Conservation (phyloP, 1,140 invertebrate species). For the Drosophila ogumai region DNA sequence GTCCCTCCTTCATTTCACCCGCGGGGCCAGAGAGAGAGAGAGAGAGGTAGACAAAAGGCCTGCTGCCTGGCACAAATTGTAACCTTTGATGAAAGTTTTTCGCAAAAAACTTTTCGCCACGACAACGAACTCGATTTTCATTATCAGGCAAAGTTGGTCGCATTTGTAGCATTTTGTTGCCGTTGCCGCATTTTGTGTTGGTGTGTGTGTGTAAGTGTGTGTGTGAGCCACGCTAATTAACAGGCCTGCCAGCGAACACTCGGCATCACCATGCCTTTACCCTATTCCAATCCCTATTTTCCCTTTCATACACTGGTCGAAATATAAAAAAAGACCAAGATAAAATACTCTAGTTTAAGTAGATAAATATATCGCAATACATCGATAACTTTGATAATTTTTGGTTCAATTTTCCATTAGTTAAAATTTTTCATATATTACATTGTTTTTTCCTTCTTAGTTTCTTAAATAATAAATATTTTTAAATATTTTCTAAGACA, state of each 20-base stretch:
- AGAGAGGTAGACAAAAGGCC: conserved; percentile 43
- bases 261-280: conserved; percentile 12
- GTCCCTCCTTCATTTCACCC: background rate
- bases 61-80: conserved; percentile 61
- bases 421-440: no score
- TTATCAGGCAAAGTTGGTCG: conserved; percentile 75
- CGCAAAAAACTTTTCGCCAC: conserved; percentile 68
- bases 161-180: conserved; percentile 65
- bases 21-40: background rate
- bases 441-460: no score
- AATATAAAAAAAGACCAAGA: background rate
- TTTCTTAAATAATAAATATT: no score
- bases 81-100: conserved; percentile 81
- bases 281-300: conserved; percentile 7
- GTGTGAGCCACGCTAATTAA: conserved; percentile 67
- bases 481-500: background rate
- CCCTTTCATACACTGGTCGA: background rate
- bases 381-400: background rate
- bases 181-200: conserved; percentile 52
- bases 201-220: conserved; percentile 4
- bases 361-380: background rate
- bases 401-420: background rate
- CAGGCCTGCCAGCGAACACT: conserved; percentile 58
- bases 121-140: conserved; percentile 74
- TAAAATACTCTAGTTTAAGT: no score